Conservation (phyloP, 2,113 vertebrate species). For the Tonatia bakeri region DNA sequence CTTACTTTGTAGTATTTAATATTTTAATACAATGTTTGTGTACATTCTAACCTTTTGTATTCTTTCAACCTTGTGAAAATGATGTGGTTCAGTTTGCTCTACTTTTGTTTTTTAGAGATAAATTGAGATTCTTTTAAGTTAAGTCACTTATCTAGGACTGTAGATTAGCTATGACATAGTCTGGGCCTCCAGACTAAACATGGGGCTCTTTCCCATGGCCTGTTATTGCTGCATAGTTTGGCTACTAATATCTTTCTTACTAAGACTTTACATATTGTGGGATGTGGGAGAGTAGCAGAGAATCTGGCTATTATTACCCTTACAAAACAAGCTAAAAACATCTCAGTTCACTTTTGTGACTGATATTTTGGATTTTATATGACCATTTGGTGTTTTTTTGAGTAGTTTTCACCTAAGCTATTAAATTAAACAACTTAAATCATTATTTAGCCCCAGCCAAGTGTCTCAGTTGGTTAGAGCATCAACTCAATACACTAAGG, state of each 20-base stretch:
- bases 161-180: not conserved
- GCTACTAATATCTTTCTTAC: not conserved
- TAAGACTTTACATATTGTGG: not conserved
- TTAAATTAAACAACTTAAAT: not conserved
- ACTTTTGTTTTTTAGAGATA: not conserved
- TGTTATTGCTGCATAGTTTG: not conserved
- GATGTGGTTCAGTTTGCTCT: not conserved
- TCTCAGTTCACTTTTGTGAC: not conserved
- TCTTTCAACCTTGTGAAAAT: not conserved
- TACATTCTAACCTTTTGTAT: not conserved
- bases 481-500: no score
- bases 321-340: not conserved
- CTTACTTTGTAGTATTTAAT: not conserved
- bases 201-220: not conserved
- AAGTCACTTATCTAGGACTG: not conserved
- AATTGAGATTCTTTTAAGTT: not conserved
- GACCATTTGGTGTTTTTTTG: not conserved
- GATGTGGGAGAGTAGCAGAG: not conserved
- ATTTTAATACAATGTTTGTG: not conserved
- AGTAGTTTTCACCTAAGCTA: not conserved
- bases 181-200: not conserved
- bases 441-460: not conserved
- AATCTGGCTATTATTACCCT: not conserved
- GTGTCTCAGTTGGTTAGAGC: no score
- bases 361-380: not conserved